Percentiles rank a stretch among this genome's conserved stretches.
phyloP scores from a whole-genome alignment of 2,113 vertebrate species.

The Embiotoca jacksoni region DNA sequence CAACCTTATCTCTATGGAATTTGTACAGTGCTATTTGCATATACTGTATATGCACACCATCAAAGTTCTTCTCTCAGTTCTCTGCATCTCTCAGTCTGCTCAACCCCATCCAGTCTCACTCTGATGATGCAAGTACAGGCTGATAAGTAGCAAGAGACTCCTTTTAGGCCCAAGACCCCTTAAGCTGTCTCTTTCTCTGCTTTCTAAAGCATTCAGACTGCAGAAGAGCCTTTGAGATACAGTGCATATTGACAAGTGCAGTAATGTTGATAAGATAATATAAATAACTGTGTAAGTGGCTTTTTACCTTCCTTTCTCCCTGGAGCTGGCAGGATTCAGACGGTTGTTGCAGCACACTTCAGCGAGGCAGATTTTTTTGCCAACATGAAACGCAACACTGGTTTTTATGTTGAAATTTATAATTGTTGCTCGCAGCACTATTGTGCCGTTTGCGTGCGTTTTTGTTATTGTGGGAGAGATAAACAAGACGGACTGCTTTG shows the following conservation, averaged over 20 bases:
- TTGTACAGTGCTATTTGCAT: not conserved
- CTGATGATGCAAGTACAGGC: conserved; percentile 53
- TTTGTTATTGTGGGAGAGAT: not conserved
- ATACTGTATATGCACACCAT: conserved; percentile 6
- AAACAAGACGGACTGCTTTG: conserved; percentile 10
- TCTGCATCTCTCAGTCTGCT: conserved; percentile 8
- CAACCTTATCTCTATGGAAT: conserved; percentile 9
- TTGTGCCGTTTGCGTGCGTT: not conserved
- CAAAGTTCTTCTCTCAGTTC: conserved; percentile 2
- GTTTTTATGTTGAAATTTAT: conserved; percentile 4
- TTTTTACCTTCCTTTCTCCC: conserved; percentile 3
- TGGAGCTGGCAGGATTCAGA: conserved; percentile 4
- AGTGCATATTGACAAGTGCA: conserved; percentile 14
- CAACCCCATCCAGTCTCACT: conserved; percentile 11
- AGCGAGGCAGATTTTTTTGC: not conserved
- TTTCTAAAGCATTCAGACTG: conserved; percentile 13
- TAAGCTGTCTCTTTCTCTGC: conserved; percentile 11
- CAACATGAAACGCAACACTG: not conserved
- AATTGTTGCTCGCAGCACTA: not conserved
- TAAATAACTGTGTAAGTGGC: conserved; percentile 8
- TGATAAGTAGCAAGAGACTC: conserved; percentile 41
- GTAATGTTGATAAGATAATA: conserved; percentile 25
- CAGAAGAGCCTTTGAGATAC: conserved; percentile 8
- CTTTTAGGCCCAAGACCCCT: not conserved
- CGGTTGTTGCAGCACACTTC: conserved; percentile 3